Conservation (phyloP, 2,797 vertebrate genomes). For the Oreortyx pictus region DNA sequence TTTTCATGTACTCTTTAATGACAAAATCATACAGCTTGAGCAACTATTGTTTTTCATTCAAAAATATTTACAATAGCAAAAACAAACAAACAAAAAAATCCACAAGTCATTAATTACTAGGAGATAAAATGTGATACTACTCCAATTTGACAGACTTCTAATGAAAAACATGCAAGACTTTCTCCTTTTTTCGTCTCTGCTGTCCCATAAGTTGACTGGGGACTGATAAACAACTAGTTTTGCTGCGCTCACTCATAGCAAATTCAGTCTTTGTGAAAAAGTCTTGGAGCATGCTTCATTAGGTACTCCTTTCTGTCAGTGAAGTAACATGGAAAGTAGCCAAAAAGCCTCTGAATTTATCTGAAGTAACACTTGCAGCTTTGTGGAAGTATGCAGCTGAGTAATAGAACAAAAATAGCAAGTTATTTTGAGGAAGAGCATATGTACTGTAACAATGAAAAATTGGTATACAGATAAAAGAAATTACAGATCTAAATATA, state of each 20-base stretch:
- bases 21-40: neutral
- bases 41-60: neutral
- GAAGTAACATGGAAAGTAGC: constrained; percentile 51
- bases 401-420: constrained; percentile 82
- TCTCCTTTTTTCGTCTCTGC: neutral
- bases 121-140: constrained; percentile 27
- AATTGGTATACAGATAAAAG: constrained; percentile 74
- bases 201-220: neutral
- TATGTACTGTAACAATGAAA: constrained; percentile 81
- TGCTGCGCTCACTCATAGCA: neutral
- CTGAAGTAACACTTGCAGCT: constrained; percentile 78
- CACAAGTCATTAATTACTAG: neutral
- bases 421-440: constrained; percentile 81
- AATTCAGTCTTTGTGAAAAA: neutral
- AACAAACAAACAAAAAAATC: neutral
- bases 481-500: constrained; percentile 69
- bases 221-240: neutral
- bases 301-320: neutral
- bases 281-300: neutral
- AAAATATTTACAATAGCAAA: constrained; percentile 40
- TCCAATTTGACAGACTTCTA: neutral
- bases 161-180: neutral
- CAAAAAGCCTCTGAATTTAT: constrained; percentile 74
- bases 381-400: constrained; percentile 76
- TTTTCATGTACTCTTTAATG: neutral